Conservation (phyloP, 2,113 vertebrate genomes). For the Micronycteris hirsuta region DNA sequence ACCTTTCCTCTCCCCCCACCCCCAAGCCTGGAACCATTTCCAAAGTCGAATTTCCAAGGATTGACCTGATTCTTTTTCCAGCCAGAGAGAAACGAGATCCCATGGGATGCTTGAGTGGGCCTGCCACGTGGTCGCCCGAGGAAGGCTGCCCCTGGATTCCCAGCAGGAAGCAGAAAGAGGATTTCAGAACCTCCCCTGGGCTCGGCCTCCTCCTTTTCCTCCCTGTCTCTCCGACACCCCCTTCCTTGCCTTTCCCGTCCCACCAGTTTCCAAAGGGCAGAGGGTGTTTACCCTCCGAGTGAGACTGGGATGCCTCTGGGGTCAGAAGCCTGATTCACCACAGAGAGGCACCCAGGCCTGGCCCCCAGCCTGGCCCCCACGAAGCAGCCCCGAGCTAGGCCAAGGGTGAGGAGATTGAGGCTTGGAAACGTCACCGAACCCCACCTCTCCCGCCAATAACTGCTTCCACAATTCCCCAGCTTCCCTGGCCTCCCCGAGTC, state of each 20-base stretch:
- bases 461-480: background rate
- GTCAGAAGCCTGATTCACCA: background rate
- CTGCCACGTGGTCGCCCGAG: background rate
- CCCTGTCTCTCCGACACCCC: background rate
- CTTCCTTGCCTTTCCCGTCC: background rate
- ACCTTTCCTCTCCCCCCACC: too few species aligned
- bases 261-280: constrained; percentile 21
- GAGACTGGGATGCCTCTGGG: background rate
- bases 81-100: fast-evolving
- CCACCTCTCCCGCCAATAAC: background rate
- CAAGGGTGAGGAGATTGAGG: background rate
- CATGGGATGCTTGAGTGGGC: too few species aligned
- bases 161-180: background rate
- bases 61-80: background rate
- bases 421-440: background rate
- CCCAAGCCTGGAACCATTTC: background rate
- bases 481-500: background rate
- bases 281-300: constrained; percentile 27
- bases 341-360: background rate
- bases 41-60: background rate
- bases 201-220: background rate
- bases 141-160: background rate
- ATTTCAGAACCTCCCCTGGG: background rate
- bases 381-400: fast-evolving
- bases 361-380: background rate